Base-by-base conservation (phyloP, 2,113 vertebrate species). In the Upupa epops region DNA sequence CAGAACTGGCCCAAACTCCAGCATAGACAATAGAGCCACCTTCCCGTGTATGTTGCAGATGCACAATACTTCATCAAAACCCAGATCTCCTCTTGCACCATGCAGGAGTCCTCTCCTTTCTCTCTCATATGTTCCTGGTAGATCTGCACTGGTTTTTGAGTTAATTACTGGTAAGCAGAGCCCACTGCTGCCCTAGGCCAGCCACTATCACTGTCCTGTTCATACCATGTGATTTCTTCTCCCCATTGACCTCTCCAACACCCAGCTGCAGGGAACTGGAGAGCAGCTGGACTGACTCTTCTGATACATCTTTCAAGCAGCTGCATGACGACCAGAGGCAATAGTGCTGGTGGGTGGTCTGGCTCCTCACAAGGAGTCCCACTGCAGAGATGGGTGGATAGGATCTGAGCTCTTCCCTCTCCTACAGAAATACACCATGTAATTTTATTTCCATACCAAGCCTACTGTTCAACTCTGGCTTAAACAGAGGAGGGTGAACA, bases 391-490 rank as follows among this genome's bases (percentile, higher is more conserved):
- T 45, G 88, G 49, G 40, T 4, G 24, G 31, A 70, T 9, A 32
- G 68, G 25, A 63, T 1, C 0, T 4, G 5, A 34, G 46, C 18
- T 52, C 26, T 56, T 56, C 55, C 63, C 79, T 60, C 18, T 37
- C n/a, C 45, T 34, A 65, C 61, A 68, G 31, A 63, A n/a, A 18
- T 0, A 0, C 15, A n/a, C 20, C 0, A 0, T 25, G 42, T 60
- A 10, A 51, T 88, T 83, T 64, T 68, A 68, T 90, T 93, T 90
- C 73, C 70, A 56, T 52, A 52, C 48, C 56, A 68, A 48, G 59
- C 45, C 66, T 55, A 55, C 22, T 55, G 36, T 18, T 83, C 86
- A 74, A 60, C 80, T 72, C 45, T 28, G 45, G 86, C 66, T 84
- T 32, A 25, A 72, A 58, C 5, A 48, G 52, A 68, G 32, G 19